phyloP scores from a whole-genome alignment of 2,888 invertebrate genomes.

The Strigamia transsilvanica region DNA sequence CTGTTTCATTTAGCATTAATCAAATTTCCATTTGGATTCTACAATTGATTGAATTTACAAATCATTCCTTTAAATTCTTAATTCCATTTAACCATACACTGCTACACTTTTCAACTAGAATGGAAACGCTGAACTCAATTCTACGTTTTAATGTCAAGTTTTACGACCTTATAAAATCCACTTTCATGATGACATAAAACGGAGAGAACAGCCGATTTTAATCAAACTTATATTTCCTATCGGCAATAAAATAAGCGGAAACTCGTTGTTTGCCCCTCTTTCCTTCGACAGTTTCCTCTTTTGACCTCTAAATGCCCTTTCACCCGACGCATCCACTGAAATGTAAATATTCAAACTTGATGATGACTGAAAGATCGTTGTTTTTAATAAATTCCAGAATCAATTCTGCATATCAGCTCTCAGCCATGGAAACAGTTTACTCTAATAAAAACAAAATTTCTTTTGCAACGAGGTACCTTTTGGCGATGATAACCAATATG shows the following conservation, averaged over 20 bases:
- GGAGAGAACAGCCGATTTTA: background rate
- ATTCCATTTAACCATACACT: no score
- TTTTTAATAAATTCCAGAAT: no score
- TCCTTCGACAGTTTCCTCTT: background rate
- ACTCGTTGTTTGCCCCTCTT: background rate
- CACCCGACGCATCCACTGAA: no score
- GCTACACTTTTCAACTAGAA: background rate
- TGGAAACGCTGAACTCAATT: background rate
- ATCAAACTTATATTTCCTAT: background rate
- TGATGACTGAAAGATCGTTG: no score
- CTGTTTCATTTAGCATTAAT: no score
- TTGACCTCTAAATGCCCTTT: background rate
- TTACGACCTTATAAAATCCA: constrained; percentile 24
- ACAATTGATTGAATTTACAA: no score
- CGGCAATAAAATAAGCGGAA: background rate
- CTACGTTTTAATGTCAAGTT: constrained; percentile 16
- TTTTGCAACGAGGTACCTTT: background rate
- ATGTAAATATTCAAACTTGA: no score
- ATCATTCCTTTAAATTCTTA: no score
- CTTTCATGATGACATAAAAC: background rate
- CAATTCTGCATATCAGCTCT: background rate
- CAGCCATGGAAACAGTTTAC: no score
- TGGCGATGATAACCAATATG: no score
- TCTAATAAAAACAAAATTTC: background rate
- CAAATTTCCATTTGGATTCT: no score